A percentile compares a stretch with the other conserved stretches of the same genome.
phyloP scores from a whole-genome alignment of 1,140 invertebrate species.

The Drosophila micromelanica region DNA sequence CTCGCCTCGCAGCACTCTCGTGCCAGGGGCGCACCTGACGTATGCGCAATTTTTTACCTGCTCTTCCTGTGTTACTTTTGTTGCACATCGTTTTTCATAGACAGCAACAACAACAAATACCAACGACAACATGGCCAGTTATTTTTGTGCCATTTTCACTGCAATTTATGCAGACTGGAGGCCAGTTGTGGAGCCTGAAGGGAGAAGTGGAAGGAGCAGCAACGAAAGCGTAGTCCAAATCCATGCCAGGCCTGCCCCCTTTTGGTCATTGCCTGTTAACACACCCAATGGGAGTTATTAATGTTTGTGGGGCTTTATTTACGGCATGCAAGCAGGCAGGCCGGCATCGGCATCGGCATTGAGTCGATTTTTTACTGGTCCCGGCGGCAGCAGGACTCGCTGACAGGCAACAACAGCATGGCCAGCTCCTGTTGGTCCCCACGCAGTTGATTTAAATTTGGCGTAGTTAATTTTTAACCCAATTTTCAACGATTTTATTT shows the following conservation, averaged over 20 bases:
- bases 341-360: conserved; percentile 34
- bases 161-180: conserved; percentile 74
- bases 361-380: conserved; percentile 78
- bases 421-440: conserved; percentile 13
- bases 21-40: conserved; percentile 59
- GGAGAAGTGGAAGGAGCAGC: not conserved
- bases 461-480: conserved; percentile 82
- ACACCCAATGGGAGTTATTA: conserved; percentile 82
- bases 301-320: conserved; percentile 80
- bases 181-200: not conserved
- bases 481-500: conserved; percentile 72
- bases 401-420: conserved; percentile 55
- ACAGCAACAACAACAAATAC: conserved; percentile 43
- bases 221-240: conserved; percentile 61
- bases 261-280: conserved; percentile 82
- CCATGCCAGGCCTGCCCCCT: conserved; percentile 58
- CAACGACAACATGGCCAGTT: conserved; percentile 24
- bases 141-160: conserved; percentile 74
- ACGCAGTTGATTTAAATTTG: conserved; percentile 78
- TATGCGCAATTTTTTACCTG: conserved; percentile 76
- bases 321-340: conserved; percentile 63
- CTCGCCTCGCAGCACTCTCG: conserved; percentile 28
- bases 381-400: conserved; percentile 63
- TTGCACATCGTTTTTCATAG: conserved; percentile 80
- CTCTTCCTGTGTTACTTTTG: conserved; percentile 65